Evolutionary conservation across 2,797 vertebrate genomes (phyloP).

Genomic region (Enteromius anoplus): DNA sequence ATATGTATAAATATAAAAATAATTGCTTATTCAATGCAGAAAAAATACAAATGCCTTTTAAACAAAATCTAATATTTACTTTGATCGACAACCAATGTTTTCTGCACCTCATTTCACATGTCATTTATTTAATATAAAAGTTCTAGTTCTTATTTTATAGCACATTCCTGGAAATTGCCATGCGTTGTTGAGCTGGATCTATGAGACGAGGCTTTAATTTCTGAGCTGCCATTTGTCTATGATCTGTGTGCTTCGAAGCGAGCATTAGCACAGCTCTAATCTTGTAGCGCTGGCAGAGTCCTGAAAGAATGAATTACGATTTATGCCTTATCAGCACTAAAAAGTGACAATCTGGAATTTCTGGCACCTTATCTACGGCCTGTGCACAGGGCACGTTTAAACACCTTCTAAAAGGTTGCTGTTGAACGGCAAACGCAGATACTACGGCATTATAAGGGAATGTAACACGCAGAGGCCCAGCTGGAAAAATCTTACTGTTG

Average conservation of each 20-base stretch:
- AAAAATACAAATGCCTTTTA: background rate
- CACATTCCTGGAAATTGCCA: background rate
- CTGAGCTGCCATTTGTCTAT: slow-evolving; percentile 24
- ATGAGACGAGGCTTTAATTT: slow-evolving; percentile 6
- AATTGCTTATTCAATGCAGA: background rate
- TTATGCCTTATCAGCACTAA: slow-evolving; percentile 51
- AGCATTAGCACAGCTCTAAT: slow-evolving; percentile 36
- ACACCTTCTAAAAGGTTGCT: background rate
- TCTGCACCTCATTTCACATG: background rate
- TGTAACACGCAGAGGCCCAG: background rate
- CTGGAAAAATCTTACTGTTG: background rate
- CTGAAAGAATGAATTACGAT: slow-evolving; percentile 37
- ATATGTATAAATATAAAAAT: background rate
- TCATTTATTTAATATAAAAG: background rate
- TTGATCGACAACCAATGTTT: background rate
- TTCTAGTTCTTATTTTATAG: background rate
- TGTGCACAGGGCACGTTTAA: background rate
- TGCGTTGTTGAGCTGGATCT: background rate
- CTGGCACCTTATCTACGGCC: background rate
- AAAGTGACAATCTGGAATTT: slow-evolving; percentile 30
- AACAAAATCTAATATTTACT: background rate
- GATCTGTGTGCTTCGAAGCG: slow-evolving; percentile 20
- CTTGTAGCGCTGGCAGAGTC: slow-evolving; percentile 15
- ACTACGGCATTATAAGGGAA: background rate
- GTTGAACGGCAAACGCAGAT: background rate